phyloP scores from a whole-genome alignment of 2,888 invertebrate species.

The Brassicogethes aeneus region DNA sequence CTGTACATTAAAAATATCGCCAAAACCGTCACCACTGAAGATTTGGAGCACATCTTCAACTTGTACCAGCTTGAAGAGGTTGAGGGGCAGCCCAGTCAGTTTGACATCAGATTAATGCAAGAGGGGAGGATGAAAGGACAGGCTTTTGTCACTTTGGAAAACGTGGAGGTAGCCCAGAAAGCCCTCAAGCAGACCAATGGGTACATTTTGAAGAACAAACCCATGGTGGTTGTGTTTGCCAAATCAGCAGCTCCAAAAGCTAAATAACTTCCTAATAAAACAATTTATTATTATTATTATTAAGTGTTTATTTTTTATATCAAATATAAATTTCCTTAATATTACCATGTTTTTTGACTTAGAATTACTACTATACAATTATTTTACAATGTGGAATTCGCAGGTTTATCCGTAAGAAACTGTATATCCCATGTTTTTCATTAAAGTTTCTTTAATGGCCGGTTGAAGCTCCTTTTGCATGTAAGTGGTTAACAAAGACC shows the following conservation, averaged over 20 bases:
- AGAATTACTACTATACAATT: not conserved
- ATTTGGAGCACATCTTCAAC: conserved; percentile 67
- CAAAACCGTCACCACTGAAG: conserved; percentile 66
- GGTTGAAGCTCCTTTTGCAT: conserved; percentile 79
- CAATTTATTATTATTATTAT: conserved; percentile 3
- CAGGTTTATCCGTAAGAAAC: conserved; percentile 62
- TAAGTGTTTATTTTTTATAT: too few relatives aligned
- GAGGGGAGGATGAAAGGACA: conserved; percentile 96
- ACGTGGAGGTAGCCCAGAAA: conserved; percentile 55
- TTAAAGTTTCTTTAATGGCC: conserved; percentile 76
- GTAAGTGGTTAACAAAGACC: conserved; percentile 69
- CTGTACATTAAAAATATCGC: conserved; percentile 90
- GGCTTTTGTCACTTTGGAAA: conserved; percentile 81
- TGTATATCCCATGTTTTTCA: conserved; percentile 82
- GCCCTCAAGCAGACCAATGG: conserved; percentile 84
- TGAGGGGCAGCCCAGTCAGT: conserved; percentile 40
- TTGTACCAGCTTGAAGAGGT: conserved; percentile 47
- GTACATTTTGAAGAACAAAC: conserved; percentile 75
- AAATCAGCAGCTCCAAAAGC: conserved; percentile 40
- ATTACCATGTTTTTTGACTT: not conserved
- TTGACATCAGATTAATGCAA: conserved; percentile 77
- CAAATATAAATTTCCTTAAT: not conserved
- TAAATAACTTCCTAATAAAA: too few relatives aligned
- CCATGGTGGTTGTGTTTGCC: conserved; percentile 85
- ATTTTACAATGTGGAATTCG: not conserved